Evolutionary conservation across 2,797 vertebrate species (phyloP).

Genomic region (Carcharodon carcharias): DNA sequence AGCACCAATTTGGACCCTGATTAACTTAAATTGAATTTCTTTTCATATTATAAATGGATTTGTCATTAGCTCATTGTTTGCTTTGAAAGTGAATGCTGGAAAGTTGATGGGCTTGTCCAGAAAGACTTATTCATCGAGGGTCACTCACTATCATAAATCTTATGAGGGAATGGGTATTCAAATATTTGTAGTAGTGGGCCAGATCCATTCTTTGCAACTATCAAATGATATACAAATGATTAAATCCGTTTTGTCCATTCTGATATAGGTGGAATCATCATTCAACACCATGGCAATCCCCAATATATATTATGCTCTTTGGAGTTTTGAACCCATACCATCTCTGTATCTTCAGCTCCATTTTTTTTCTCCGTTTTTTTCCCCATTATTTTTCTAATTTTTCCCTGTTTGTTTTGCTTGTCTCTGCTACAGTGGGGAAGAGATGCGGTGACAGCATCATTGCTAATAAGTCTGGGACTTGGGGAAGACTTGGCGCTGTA

Average conservation of each 20-base stretch:
- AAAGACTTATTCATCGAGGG: neutral
- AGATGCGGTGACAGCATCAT: neutral
- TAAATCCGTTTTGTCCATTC: neutral
- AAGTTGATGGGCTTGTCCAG: neutral
- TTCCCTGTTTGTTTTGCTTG: neutral
- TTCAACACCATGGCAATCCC: neutral
- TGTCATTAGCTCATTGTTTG: neutral
- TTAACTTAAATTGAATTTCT: neutral
- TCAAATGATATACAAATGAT: neutral
- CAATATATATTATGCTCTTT: neutral
- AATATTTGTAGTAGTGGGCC: neutral
- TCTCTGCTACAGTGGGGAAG: neutral
- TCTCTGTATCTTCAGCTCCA: neutral
- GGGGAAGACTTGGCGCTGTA: neutral
- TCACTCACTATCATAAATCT: neutral
- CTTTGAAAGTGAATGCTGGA: conserved; percentile 1
- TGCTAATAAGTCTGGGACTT: neutral
- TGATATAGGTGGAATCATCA: neutral
- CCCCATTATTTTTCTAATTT: neutral
- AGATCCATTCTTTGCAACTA: neutral
- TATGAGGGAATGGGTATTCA: neutral
- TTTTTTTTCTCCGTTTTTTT: neutral
- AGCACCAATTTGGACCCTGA: neutral
- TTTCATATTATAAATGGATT: neutral
- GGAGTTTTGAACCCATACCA: neutral